Conservation (phyloP, 2,797 vertebrate genomes). For the Prionace glauca region DNA sequence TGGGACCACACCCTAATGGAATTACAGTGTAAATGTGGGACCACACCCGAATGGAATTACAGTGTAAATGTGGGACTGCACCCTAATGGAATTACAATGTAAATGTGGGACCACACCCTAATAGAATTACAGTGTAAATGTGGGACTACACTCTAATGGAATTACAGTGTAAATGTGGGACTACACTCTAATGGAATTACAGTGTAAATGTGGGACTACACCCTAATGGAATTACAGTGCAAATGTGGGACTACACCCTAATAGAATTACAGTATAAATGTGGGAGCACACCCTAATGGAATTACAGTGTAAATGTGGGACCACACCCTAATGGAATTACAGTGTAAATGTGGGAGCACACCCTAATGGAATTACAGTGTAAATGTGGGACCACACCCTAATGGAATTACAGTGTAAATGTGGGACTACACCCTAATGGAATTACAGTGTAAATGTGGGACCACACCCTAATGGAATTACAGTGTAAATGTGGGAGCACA, state of each 20-base stretch:
- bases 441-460: not conserved
- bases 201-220: not conserved
- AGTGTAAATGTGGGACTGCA: not conserved
- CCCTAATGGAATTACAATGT: not conserved
- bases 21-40: not conserved
- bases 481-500: not conserved
- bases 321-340: not conserved
- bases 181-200: not conserved
- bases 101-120: not conserved
- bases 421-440: not conserved
- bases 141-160: not conserved
- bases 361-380: not conserved
- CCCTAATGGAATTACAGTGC: not conserved
- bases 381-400: not conserved
- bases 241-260: not conserved
- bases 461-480: not conserved
- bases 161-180: not conserved
- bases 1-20: not conserved
- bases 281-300: not conserved
- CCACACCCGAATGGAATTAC: not conserved
- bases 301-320: not conserved
- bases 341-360: not conserved
- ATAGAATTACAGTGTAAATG: not conserved
- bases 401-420: not conserved
- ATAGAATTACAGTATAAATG: not conserved